A percentile compares a stretch with the other conserved stretches of the same genome.
These are phyloP conservation scores for Antitype chi DNA, from an alignment of 2,888 invertebrate species.

Conservation along the genomic window DNA sequence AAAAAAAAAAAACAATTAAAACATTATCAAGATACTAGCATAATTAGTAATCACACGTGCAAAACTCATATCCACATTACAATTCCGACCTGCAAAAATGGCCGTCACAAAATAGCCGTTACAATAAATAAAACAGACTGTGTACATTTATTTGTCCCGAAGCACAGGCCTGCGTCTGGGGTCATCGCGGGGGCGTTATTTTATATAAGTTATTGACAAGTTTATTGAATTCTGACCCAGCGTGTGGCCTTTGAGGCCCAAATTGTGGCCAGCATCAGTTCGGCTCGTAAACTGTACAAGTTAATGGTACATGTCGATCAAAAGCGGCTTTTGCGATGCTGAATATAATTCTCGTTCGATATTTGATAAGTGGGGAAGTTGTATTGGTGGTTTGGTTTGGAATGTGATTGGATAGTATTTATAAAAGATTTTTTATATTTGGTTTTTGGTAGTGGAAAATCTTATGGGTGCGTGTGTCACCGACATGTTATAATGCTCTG, in stretches of 20 bases:
- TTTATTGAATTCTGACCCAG: constrained; percentile 68
- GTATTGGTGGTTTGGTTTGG: constrained; percentile 15
- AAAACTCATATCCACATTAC: constrained; percentile 21
- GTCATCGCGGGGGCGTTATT: constrained; percentile 60
- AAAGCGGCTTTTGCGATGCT: constrained; percentile 27
- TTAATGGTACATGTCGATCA: constrained; percentile 56
- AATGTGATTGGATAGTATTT: constrained; percentile 20
- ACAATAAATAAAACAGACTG: constrained; percentile 51
- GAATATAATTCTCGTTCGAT: constrained; percentile 38
- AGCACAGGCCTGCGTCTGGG: constrained; percentile 30
- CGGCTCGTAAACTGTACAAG: constrained; percentile 50
- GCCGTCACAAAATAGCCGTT: constrained; percentile 18
- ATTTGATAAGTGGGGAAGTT: constrained; percentile 30
- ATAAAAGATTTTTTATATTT: background rate
- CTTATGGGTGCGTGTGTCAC: too few relatives aligned
- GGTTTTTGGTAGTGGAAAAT: too few relatives aligned
- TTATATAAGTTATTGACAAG: constrained; percentile 67
- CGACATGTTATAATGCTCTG: too few relatives aligned
- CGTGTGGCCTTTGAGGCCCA: constrained; percentile 43
- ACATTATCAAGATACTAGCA: background rate
- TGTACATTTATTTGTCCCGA: constrained; percentile 49
- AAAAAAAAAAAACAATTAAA: background rate
- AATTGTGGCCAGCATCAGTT: constrained; percentile 36
- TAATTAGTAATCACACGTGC: background rate
- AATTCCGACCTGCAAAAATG: constrained; percentile 12